These are phyloP conservation scores for Gymnopithys bicolor DNA, from an alignment of 2,797 vertebrate species.

Conservation along the genomic window DNA sequence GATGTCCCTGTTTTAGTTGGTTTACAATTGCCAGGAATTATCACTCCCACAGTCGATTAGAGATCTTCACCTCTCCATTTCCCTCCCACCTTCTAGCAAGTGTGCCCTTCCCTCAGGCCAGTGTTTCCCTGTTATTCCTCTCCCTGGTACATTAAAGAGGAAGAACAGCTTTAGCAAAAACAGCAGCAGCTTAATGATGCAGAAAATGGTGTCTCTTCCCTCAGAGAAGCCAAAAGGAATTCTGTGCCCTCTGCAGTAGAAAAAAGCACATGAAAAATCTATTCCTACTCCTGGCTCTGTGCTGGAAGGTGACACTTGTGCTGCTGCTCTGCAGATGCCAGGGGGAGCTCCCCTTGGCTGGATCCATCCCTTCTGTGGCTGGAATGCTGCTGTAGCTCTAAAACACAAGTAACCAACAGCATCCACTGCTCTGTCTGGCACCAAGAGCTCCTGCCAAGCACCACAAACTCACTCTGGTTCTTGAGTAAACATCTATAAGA, in stretches of 20 bases:
- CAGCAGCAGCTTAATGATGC: constrained; percentile 1
- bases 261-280: neutral
- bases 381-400: neutral
- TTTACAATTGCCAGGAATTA: neutral
- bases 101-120: neutral
- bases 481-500: neutral
- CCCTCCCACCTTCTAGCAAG: neutral
- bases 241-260: neutral
- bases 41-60: neutral
- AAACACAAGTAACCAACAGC: neutral
- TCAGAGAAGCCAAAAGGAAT: neutral
- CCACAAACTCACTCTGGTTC: neutral
- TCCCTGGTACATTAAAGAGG: neutral
- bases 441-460: neutral
- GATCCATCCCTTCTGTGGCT: neutral
- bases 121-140: neutral
- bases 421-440: neutral
- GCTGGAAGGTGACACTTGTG: neutral
- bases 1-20: neutral
- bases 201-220: neutral
- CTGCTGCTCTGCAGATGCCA: neutral
- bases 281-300: neutral
- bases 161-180: neutral
- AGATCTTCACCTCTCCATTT: neutral
- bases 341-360: neutral